Conservation (phyloP, 1,140 invertebrate genomes). For the Tetranychus cinnabarinus region DNA sequence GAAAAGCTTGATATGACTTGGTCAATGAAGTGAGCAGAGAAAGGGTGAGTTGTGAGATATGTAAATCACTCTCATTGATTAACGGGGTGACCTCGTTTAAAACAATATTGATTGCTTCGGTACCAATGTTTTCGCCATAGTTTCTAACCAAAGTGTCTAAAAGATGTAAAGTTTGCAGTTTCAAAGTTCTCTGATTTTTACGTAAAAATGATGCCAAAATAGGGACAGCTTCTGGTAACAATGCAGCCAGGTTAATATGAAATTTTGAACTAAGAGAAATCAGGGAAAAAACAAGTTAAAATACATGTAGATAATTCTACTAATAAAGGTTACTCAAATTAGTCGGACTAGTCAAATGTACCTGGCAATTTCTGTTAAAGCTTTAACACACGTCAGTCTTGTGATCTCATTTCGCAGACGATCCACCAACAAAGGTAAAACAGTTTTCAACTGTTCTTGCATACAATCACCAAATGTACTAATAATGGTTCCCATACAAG, state of each 20-base stretch:
- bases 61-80: constrained; percentile 75
- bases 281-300: background rate
- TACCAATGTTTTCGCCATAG: constrained; percentile 39
- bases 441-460: constrained; percentile 45
- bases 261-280: constrained; percentile 40
- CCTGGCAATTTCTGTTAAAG: constrained; percentile 71
- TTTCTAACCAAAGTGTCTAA: constrained; percentile 70
- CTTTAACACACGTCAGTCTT: constrained; percentile 78
- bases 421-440: constrained; percentile 80
- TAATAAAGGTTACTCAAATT: background rate
- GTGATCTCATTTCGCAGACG: constrained; percentile 89
- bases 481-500: constrained; percentile 86
- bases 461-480: constrained; percentile 67
- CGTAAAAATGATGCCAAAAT: constrained; percentile 77
- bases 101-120: constrained; percentile 45
- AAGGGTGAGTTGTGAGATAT: constrained; percentile 45
- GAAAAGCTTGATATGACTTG: constrained; percentile 21
- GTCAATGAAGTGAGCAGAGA: constrained; percentile 26
- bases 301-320: background rate
- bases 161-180: constrained; percentile 66
- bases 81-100: constrained; percentile 63
- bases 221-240: constrained; percentile 66
- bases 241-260: constrained; percentile 56
- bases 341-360: constrained; percentile 10
- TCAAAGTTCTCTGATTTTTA: constrained; percentile 87